phyloP scores from a whole-genome alignment of 1,140 invertebrate genomes.

The Copidosoma floridanum region DNA sequence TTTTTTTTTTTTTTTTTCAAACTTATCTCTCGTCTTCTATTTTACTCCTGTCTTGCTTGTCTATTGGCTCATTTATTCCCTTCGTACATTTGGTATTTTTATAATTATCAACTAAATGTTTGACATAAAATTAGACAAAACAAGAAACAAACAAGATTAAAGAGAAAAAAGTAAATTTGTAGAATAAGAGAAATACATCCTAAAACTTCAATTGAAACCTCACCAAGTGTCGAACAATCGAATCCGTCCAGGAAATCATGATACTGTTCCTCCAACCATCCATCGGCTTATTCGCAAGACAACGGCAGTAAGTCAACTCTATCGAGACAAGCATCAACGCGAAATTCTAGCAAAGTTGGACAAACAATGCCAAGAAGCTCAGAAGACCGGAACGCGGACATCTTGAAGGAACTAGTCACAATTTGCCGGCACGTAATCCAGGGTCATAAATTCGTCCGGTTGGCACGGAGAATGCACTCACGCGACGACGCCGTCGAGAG shows the following conservation, averaged over 20 bases:
- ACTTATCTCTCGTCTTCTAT: conserved; percentile 14
- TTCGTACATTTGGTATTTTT: conserved; percentile 5
- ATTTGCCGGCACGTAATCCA: conserved; percentile 26
- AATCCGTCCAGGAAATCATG: too few relatives aligned
- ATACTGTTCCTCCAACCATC: too few relatives aligned
- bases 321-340: too few relatives aligned
- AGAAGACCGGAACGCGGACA: conserved; percentile 10
- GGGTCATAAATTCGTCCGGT: conserved; percentile 23
- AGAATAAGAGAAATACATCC: not conserved
- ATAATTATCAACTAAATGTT: too few relatives aligned
- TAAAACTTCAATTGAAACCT: too few relatives aligned
- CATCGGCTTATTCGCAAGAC: too few relatives aligned
- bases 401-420: conserved; percentile 26
- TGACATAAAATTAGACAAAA: not conserved
- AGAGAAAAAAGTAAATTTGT: not conserved
- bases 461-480: not conserved
- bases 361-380: conserved; percentile 17
- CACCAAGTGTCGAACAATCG: too few relatives aligned
- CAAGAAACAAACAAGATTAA: not conserved
- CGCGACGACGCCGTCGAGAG: conserved; percentile 17
- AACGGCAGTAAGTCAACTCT: too few relatives aligned
- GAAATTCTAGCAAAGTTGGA: too few relatives aligned
- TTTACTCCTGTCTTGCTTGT: too few relatives aligned
- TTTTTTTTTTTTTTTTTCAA: not conserved
- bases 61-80: not conserved